phyloP scores from a whole-genome alignment of 2,797 vertebrate genomes.

The Sebastes minor region DNA sequence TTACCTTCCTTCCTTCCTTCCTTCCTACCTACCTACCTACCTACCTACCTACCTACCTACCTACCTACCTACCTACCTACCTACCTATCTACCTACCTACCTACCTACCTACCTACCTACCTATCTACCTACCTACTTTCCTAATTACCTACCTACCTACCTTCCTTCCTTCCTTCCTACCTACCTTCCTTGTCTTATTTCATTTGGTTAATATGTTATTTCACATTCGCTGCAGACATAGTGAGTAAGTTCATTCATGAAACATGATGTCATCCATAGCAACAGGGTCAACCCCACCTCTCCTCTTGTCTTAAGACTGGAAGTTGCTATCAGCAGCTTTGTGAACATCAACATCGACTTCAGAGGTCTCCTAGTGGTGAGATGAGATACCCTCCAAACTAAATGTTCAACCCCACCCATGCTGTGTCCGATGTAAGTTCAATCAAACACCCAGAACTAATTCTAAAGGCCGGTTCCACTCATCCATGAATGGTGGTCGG shows the following conservation, averaged over 20 bases:
- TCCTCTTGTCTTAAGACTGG: accelerated
- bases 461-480: slow-evolving; percentile 12
- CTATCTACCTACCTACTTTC: accelerated
- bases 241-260: neutral
- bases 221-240: neutral
- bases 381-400: neutral
- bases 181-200: too few relatives aligned
- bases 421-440: neutral
- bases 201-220: neutral
- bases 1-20: too few relatives aligned
- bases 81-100: too few relatives aligned
- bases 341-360: neutral
- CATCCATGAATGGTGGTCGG: slow-evolving; percentile 39
- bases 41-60: too few relatives aligned
- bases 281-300: neutral
- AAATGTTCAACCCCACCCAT: neutral
- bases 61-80: too few relatives aligned
- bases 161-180: too few relatives aligned
- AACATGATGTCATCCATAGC: neutral
- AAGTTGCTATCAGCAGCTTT: neutral
- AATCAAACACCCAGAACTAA: slow-evolving; percentile 6
- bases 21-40: too few relatives aligned
- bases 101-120: too few relatives aligned
- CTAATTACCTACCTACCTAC: neutral
- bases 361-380: neutral